A percentile compares a stretch with the other conserved stretches of the same genome.
phyloP scores from a whole-genome alignment of 1,140 invertebrate species.

The Xylocopa sonorina region DNA sequence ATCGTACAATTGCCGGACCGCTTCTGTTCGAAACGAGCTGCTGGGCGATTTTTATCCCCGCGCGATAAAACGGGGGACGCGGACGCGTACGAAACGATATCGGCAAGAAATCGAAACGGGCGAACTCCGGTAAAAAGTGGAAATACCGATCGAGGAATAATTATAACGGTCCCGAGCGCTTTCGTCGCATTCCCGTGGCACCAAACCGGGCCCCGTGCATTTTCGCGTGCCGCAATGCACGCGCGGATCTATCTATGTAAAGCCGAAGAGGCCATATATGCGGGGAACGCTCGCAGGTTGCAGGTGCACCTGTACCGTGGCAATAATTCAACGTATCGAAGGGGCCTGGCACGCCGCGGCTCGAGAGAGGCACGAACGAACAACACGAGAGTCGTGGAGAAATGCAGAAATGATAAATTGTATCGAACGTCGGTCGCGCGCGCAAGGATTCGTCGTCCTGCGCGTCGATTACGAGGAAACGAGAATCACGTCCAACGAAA shows the following conservation, averaged over 20 bases:
- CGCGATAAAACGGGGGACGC: no score
- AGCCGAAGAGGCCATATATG: conserved; percentile 10
- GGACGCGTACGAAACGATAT: background rate
- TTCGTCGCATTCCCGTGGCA: background rate
- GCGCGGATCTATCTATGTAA: conserved; percentile 22
- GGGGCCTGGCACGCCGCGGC: background rate
- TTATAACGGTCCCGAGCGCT: conserved; percentile 4
- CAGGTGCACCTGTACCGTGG: conserved; percentile 53
- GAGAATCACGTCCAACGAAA: background rate
- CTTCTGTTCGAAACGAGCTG: no score
- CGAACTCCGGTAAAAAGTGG: background rate
- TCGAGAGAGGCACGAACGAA: conserved; percentile 22
- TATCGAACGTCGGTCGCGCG: background rate
- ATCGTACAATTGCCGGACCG: no score
- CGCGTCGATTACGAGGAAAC: conserved; percentile 31
- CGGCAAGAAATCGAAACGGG: background rate
- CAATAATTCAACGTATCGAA: conserved; percentile 55
- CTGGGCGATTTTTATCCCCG: no score
- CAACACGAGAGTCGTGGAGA: conserved; percentile 26
- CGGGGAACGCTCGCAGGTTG: conserved; percentile 36
- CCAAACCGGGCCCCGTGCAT: background rate
- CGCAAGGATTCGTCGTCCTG: background rate
- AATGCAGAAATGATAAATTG: conserved; percentile 39
- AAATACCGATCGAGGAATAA: background rate
- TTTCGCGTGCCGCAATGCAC: conserved; percentile 21